phyloP scores from a whole-genome alignment of 2,888 invertebrate genomes.

The Caprella mutica region DNA sequence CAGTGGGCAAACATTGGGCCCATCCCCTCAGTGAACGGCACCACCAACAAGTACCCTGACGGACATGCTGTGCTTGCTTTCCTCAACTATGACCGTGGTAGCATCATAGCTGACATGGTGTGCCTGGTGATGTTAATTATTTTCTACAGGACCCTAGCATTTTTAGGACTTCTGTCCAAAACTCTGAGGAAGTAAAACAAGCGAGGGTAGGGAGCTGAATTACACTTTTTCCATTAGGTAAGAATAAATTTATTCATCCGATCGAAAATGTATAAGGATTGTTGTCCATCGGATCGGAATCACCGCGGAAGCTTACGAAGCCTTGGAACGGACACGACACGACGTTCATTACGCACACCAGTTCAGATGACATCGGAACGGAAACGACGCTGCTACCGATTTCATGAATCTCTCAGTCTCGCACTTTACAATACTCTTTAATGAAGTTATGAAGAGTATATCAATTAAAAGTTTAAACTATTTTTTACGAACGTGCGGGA shows the following conservation, averaged over 20 bases:
- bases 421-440: too few relatives aligned
- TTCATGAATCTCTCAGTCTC: too few relatives aligned
- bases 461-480: too few relatives aligned
- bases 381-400: neutral
- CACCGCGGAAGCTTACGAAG: neutral
- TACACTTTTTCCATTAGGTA: too few relatives aligned
- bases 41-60: slow-evolving; percentile 63
- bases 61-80: slow-evolving; percentile 67
- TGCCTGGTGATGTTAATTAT: slow-evolving; percentile 17
- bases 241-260: too few relatives aligned
- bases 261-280: too few relatives aligned
- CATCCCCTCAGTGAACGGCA: slow-evolving; percentile 38
- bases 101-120: slow-evolving; percentile 52
- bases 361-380: neutral
- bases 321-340: neutral
- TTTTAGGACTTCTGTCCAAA: slow-evolving; percentile 58
- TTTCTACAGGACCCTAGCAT: slow-evolving; percentile 54
- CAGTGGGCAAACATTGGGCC: slow-evolving; percentile 38
- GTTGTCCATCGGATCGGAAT: neutral
- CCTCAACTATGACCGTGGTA: slow-evolving; percentile 60
- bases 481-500: too few relatives aligned
- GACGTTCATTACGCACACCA: neutral
- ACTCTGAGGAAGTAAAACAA: slow-evolving; percentile 47
- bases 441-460: too few relatives aligned
- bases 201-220: neutral